phyloP scores from a whole-genome alignment of 2,888 invertebrate genomes.

The Globia sparganii region DNA sequence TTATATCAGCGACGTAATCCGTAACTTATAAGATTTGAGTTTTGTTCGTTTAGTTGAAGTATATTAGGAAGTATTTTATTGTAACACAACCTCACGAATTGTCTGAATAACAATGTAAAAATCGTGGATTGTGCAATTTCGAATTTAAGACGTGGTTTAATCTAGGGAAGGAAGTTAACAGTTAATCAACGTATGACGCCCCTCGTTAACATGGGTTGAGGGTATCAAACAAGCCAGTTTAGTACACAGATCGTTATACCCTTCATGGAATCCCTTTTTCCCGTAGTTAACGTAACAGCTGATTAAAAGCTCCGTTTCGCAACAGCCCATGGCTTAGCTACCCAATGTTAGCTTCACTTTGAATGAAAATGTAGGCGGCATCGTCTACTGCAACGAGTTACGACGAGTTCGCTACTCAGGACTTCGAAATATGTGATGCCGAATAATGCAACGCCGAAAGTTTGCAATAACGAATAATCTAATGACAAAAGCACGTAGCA shows the following conservation, averaged over 20 bases:
- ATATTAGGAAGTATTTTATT: too few relatives aligned
- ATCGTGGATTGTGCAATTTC: too few relatives aligned
- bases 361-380: neutral
- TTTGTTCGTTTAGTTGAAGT: too few relatives aligned
- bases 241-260: neutral
- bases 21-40: too few relatives aligned
- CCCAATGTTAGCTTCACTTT: neutral
- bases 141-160: neutral
- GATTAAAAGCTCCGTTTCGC: neutral
- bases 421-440: too few relatives aligned
- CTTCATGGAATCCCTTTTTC: neutral
- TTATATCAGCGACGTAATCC: too few relatives aligned
- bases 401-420: too few relatives aligned
- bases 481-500: too few relatives aligned
- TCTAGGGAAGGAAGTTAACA: neutral
- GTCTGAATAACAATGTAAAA: neutral
- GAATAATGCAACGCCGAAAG: too few relatives aligned
- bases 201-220: neutral
- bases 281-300: neutral
- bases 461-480: too few relatives aligned
- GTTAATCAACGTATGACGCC: constrained; percentile 1
- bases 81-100: neutral
- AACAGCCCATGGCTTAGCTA: neutral
- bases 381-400: neutral
- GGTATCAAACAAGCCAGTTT: neutral